These are phyloP conservation scores for Euphydryas editha DNA, from an alignment of 2,888 invertebrate species.

Conservation along the genomic window DNA sequence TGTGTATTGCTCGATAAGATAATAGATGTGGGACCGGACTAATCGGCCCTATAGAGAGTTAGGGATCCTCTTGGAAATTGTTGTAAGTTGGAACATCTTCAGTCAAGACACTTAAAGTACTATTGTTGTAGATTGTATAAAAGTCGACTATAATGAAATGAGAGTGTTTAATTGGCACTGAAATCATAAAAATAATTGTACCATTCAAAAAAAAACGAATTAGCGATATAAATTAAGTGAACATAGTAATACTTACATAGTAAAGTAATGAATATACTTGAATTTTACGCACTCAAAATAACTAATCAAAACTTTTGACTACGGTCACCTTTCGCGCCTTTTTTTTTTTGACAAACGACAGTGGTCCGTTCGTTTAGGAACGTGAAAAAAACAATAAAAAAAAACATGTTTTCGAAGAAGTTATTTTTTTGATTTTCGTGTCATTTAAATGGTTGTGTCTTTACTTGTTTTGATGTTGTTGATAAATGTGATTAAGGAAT, in stretches of 20 bases:
- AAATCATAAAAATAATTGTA: constrained; percentile 42
- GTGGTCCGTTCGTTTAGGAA: constrained; percentile 34
- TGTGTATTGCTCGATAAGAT: constrained; percentile 75
- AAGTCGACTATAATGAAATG: constrained; percentile 51
- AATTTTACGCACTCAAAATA: not conserved
- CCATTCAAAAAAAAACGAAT: not conserved
- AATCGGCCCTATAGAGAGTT: constrained; percentile 54
- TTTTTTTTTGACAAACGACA: constrained; percentile 10
- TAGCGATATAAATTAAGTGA: not conserved
- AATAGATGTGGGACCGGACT: constrained; percentile 64
- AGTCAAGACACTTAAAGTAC: constrained; percentile 82
- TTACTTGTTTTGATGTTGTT: constrained; percentile 83
- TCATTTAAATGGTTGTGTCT: constrained; percentile 57
- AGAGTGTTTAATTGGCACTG: constrained; percentile 53
- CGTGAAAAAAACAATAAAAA: not conserved
- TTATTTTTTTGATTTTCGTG: constrained; percentile 52
- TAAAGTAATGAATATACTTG: not conserved
- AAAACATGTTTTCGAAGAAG: not conserved
- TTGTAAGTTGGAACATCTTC: constrained; percentile 71
- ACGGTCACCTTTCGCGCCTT: constrained; percentile 27
- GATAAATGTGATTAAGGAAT: constrained; percentile 81
- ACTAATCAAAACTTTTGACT: not conserved
- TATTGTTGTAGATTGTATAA: constrained; percentile 72
- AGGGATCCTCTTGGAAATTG: constrained; percentile 72
- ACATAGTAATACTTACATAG: not conserved